Percentiles rank a stretch among this genome's conserved stretches.
These are phyloP conservation scores for Sanderia malayensis DNA, from an alignment of 30 jellyfish, hydroid and myxozoan genomes.

Conservation along the genomic window DNA sequence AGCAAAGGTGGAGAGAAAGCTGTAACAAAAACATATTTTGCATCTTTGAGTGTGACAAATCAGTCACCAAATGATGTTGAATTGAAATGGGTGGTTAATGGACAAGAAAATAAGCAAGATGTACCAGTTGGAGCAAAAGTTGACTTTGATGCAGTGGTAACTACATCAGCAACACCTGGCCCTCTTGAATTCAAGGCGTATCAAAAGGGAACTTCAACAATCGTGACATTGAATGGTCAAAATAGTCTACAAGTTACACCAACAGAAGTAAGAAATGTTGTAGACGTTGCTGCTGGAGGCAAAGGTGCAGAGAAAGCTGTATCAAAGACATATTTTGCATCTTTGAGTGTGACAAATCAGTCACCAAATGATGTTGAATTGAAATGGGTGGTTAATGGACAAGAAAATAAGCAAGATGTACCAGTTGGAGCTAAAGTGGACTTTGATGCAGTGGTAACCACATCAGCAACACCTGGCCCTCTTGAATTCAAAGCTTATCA, in stretches of 20 bases:
- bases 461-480: constrained; percentile 56
- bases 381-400: constrained; percentile 46
- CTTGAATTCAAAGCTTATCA: constrained; percentile 72
- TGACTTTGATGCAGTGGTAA: constrained; percentile 13
- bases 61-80: constrained; percentile 12
- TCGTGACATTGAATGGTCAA: constrained; percentile 40
- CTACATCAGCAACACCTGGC: constrained; percentile 20
- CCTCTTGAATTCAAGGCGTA: constrained; percentile 40
- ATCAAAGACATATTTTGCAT: constrained; percentile 39
- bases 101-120: constrained; percentile 34
- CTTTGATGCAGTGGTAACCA: constrained; percentile 61
- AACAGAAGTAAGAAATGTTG: constrained; percentile 11
- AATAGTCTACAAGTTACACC: constrained; percentile 36
- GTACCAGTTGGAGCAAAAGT: constrained; percentile 25
- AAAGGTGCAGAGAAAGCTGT: constrained; percentile 11
- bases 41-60: constrained; percentile 28
- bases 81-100: constrained; percentile 20
- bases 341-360: constrained; percentile 71
- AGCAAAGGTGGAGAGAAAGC: constrained; percentile 13
- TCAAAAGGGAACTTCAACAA: constrained; percentile 31
- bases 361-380: constrained; percentile 54
- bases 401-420: constrained; percentile 53
- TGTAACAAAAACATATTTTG: constrained; percentile 40
- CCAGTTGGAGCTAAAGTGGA: constrained; percentile 64
- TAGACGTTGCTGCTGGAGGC: constrained; percentile 17